Evolutionary conservation across 2,113 vertebrate species (phyloP), one percentile per base, ranked within the genome.

Genomic region (Nycticebus coucang): DNA sequence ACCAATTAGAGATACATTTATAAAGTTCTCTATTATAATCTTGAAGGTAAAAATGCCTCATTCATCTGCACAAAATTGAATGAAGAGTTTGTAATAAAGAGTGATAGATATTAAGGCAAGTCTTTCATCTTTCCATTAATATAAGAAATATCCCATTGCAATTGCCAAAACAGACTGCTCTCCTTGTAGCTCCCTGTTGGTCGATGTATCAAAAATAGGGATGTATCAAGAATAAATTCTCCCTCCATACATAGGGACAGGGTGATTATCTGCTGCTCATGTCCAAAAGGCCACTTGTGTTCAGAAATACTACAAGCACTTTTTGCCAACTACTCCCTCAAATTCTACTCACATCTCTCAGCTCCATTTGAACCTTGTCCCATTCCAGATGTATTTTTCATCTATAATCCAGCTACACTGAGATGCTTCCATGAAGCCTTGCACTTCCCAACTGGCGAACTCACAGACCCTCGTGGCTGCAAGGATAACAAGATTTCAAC

Each of bases 121-220:
- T 33, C 35, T 64, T 1, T 64, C 71, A 80, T 33, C 62, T 89
- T 41, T 66, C 24, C 35, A 72, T 50, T 50, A 50, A 50, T 50
- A 50, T 4, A 30, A 93, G 80, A 72, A 72, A 95, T 69, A 91
- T 96, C 45, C n/a, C 26, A 28, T 86, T 95, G 60, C 91, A 82
- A 33, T 53, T 68, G 62, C 30, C 82, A n/a, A 85, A 89, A 81
- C 37, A 59, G 82, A 55, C 80, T 88, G 8, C n/a, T 82, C 21
- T 91, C 64, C 77, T 95, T 91, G 84, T 4, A 87, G 82, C 59
- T 62, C 80, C 4, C 22, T 50, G 33, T 50, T 82, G 77, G 79
- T 45, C 95, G 55, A 71, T 37, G 0, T 50, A 50, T 50, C 41
- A 41, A 41, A 41, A 41, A 41, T 41, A 41, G 21, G 2, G 33